Evolutionary conservation across 2,888 invertebrate genomes (phyloP).

Genomic region (Trilocha varians): DNA sequence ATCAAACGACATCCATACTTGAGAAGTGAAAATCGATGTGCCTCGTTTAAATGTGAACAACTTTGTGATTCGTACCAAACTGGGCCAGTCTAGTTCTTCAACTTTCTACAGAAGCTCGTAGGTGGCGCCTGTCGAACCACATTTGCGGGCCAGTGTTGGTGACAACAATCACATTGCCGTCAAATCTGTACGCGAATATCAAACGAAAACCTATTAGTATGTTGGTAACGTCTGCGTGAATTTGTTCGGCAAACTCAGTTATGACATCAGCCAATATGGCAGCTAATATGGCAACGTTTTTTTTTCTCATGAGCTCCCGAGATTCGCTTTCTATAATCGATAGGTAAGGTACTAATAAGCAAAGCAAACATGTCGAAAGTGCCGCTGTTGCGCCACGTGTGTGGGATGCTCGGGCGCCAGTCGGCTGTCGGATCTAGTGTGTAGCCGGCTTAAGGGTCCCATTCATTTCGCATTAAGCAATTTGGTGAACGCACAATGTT

Average conservation of each 20-base stretch:
- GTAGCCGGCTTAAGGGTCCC: constrained; percentile 54
- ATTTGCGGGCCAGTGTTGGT: constrained; percentile 32
- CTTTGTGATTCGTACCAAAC: constrained; percentile 45
- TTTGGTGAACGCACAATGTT: constrained; percentile 61
- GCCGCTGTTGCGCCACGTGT: constrained; percentile 67
- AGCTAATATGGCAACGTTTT: constrained; percentile 23
- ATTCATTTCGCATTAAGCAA: constrained; percentile 71
- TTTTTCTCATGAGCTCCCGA: constrained; percentile 27
- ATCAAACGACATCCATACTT: constrained; percentile 1
- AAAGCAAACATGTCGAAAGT: constrained; percentile 66
- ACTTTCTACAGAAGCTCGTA: constrained; percentile 62
- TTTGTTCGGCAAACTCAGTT: constrained; percentile 19
- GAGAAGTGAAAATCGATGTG: constrained; percentile 44
- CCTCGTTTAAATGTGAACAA: constrained; percentile 33
- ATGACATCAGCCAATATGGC: constrained; percentile 33
- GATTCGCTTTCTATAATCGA: constrained; percentile 57
- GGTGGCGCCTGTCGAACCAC: constrained; percentile 43
- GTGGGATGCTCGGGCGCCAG: constrained; percentile 66
- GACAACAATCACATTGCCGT: not conserved
- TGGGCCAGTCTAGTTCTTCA: constrained; percentile 61
- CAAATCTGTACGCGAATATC: constrained; percentile 13
- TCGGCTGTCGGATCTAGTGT: constrained; percentile 40
- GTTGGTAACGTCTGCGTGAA: constrained; percentile 23
- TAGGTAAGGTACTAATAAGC: constrained; percentile 53
- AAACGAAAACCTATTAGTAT: constrained; percentile 18